Conservation (phyloP, 92 coral and sea anemone species). For the Hydrozoanthus gracilis region DNA sequence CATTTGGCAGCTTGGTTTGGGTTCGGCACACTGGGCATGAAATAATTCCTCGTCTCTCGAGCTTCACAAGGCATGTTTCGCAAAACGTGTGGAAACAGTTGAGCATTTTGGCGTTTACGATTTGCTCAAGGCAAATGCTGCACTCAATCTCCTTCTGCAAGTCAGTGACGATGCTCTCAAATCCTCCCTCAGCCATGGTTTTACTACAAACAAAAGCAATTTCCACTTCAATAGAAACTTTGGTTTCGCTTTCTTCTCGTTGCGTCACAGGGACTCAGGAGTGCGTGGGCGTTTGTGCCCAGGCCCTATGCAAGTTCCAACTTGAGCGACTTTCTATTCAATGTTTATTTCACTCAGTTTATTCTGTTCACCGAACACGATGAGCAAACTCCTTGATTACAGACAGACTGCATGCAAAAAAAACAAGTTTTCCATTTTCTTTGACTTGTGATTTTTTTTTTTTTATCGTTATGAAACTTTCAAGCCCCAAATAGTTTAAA, state of each 20-base stretch:
- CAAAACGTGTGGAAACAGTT: slow-evolving; percentile 16
- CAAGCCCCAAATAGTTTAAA: no score
- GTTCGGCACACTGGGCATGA: slow-evolving; percentile 21
- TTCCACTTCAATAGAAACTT: not conserved
- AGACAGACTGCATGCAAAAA: no score
- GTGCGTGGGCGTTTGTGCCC: no score
- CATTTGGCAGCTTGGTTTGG: not conserved
- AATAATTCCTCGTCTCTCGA: slow-evolving; percentile 3
- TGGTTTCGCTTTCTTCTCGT: slow-evolving; percentile 43
- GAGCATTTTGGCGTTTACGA: not conserved
- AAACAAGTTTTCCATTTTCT: no score
- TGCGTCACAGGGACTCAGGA: no score
- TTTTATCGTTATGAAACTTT: no score
- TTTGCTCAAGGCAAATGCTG: not conserved
- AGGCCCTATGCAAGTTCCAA: no score
- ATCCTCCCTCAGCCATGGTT: not conserved
- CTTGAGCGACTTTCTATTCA: no score
- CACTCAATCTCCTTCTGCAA: not conserved
- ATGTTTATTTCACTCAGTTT: no score
- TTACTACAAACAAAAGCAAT: not conserved
- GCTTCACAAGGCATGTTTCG: not conserved
- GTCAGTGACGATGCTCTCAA: not conserved
- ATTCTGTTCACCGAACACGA: no score
- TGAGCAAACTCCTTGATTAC: no score
- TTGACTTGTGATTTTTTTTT: no score